Base-by-base conservation (phyloP, 2,113 vertebrate genomes). In the Fukomys damarensis region DNA sequence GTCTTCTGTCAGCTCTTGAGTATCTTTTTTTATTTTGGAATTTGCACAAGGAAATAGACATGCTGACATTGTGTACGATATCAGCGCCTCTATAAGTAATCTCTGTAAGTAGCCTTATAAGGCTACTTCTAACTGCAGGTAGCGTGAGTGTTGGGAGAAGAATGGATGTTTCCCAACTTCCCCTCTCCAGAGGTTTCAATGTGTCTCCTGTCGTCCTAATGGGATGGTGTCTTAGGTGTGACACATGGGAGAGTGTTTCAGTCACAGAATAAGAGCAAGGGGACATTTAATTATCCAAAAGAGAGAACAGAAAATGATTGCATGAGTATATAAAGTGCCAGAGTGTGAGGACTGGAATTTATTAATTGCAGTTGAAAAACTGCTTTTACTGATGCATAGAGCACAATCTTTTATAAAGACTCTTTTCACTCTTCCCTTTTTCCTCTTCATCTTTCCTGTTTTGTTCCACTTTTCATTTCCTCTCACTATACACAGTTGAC, bases 211-310 rank as follows among this genome's bases (percentile, higher is more conserved):
- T 38, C 16, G 28, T 14, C n/a, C 61, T 87, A 77, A 43, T 7
- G 14, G 24, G 14, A 70, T 56, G 2, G 26, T 83, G 4, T 49
- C 4, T 65, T 66, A 63, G 61, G 0, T 92, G 16, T 59, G 77
- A 86, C 56, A 63, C 17, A 38, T 35, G 41, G 5, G 24, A 76
- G 10, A 65, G 76, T 65, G 4, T 65, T 5, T 81, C 46, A 88
- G 77, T 83, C 43, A 38, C 65, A 84, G 43, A 93, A 46, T 59
- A 81, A 91, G 19, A 86, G 6, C 24, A 24, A 84, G 77, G 96
- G 9, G 41, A 32, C 5, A 41, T 46, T 70, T 92, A 85, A 30
- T 66, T 80, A 86, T 77, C 52, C 16, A 6, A 66, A 83, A 52
- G 35, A 66, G 14, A 59, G 41, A 85, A 26, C 32, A 85, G 9